These are phyloP conservation scores for Anguilla japonica DNA, from an alignment of 2,113 vertebrate genomes.

Conservation along the genomic window DNA sequence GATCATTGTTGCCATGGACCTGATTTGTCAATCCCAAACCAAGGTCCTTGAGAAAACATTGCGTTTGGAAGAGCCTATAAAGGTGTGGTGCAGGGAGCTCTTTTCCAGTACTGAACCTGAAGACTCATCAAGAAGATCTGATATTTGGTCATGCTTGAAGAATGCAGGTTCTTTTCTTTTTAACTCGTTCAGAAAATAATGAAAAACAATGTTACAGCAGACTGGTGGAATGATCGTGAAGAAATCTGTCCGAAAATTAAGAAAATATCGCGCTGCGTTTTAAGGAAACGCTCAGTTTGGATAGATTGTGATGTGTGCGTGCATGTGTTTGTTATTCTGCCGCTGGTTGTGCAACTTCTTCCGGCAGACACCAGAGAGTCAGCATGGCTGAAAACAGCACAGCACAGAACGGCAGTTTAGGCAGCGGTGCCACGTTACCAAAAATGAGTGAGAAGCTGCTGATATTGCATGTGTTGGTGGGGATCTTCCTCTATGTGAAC, in stretches of 20 bases:
- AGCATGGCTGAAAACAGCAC: not conserved
- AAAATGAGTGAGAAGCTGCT: not conserved
- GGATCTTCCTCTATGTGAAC: constrained; percentile 25
- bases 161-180: not conserved
- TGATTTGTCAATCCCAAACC: not conserved
- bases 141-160: not conserved
- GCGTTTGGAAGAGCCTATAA: not conserved
- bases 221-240: too few species aligned
- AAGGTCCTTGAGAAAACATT: not conserved
- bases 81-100: not conserved
- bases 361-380: not conserved
- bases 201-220: too few species aligned
- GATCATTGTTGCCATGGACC: not conserved
- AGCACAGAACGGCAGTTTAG: not conserved
- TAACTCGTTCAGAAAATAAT: too few species aligned
- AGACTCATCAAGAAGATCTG: not conserved
- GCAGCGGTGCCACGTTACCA: too few species aligned
- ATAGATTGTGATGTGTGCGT: too few species aligned
- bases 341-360: not conserved
- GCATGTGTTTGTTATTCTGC: too few species aligned
- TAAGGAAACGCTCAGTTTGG: too few species aligned
- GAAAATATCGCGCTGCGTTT: too few species aligned
- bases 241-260: too few species aligned
- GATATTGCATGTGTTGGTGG: constrained; percentile 15
- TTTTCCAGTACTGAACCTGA: not conserved